phyloP scores from a whole-genome alignment of 2,113 vertebrate species.

The Merops nubicus region DNA sequence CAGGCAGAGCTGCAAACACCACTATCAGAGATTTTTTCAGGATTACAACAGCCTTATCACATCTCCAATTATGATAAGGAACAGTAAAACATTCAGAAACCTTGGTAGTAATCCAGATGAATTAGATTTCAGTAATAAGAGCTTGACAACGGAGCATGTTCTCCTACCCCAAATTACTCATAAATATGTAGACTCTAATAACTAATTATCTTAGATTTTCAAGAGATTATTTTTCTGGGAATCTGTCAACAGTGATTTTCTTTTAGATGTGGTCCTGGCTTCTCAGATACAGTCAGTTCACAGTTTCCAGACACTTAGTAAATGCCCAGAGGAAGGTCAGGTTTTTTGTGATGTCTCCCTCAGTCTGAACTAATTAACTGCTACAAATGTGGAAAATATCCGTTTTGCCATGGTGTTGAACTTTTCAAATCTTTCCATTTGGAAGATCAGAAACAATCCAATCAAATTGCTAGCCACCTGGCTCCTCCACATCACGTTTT shows the following conservation, averaged over 20 bases:
- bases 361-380: constrained; percentile 29
- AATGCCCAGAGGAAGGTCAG: neutral
- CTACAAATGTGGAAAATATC: constrained; percentile 2
- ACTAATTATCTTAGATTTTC: constrained; percentile 42
- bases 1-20: neutral
- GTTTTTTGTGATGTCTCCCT: neutral
- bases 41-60: constrained; percentile 26
- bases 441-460: constrained; percentile 1
- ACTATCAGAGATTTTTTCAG: neutral
- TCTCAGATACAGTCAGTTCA: neutral
- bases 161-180: neutral
- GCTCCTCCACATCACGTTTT: neutral
- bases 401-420: constrained; percentile 8
- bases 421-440: neutral
- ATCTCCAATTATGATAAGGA: constrained; percentile 9
- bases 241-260: constrained; percentile 27
- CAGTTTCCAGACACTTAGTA: neutral
- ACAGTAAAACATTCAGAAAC: constrained; percentile 11
- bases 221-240: constrained; percentile 32
- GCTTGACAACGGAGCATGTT: neutral
- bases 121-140: constrained; percentile 21
- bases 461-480: neutral
- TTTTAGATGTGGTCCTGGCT: neutral
- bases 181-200: constrained; percentile 28
- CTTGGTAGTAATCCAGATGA: neutral